Base-by-base conservation (phyloP, 2,797 vertebrate genomes). In the Craterocephalus amniculus region DNA sequence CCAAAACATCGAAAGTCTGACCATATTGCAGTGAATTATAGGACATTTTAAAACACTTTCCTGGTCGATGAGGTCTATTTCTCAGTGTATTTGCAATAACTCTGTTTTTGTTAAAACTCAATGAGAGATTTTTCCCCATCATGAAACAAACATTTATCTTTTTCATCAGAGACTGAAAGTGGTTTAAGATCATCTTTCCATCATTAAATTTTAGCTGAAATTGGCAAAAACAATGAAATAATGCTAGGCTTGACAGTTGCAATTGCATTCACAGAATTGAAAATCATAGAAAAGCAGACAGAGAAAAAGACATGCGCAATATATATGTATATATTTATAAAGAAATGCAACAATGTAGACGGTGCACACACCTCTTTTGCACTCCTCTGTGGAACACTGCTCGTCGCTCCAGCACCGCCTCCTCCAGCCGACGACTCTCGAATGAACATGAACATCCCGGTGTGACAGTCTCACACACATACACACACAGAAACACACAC, bases 371-470 rank as follows among this genome's bases (percentile, higher is more conserved):
- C 94, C 94, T 95, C 94, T 80, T 94, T 95, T 29, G 94, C 83
- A 6, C 86, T 91, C 83, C 85, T 93, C 83, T 91, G 85, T 2
- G 31, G 73, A 29, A 86, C 72, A 40, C 4, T 72, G 26, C 78
- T 94, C 88, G 89, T 90, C 12, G 27, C 31, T 71, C 29, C 84
- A 76, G 71, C 29, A 66, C 57, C 58, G 64, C 81, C 87, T 89
- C 80, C 90, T 73, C 12, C 88, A 10, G 82, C 72, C 6, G 88
- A 24, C 72, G 90, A 63, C 83, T 95, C 93, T 80, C 93, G 92
- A 94, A 94, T 95, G 88, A 95, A 87, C 93, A 95, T 94, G 89
- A 95, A 95, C 94, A 95, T 95, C 83, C 77, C 80, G 55, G 72
- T 76, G 84, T 72, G 81, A 79, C 80, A 48, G 80, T 61, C 84